These are phyloP conservation scores for Trachurus trachurus DNA, from an alignment of 2,797 vertebrate species.

Conservation along the genomic window DNA sequence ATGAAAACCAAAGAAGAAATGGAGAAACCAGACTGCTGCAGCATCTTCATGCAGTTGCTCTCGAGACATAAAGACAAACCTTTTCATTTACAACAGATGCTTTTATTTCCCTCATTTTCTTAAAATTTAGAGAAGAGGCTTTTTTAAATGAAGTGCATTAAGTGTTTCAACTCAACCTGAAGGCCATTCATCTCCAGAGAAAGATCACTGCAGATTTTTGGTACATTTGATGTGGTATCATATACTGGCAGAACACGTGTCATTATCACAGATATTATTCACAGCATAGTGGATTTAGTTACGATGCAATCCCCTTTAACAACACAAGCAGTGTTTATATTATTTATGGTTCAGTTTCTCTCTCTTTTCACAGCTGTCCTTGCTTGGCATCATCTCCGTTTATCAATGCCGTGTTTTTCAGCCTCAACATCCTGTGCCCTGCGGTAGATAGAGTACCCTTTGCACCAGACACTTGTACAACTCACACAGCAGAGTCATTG, in stretches of 20 bases:
- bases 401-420: constrained; percentile 13
- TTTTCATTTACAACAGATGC: background rate
- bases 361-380: constrained; percentile 14
- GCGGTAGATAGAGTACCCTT: constrained; percentile 51
- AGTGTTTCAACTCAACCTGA: too few relatives aligned
- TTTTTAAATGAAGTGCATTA: too few relatives aligned
- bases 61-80: background rate
- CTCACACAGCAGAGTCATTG: constrained; percentile 40
- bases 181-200: too few relatives aligned
- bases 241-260: background rate
- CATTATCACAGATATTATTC: background rate
- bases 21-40: constrained; percentile 4
- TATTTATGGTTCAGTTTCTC: background rate
- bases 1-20: too few relatives aligned
- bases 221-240: background rate
- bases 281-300: constrained; percentile 4
- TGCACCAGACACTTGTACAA: constrained; percentile 31
- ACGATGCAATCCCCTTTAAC: background rate
- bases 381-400: constrained; percentile 9
- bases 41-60: background rate
- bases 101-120: background rate
- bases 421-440: constrained; percentile 46
- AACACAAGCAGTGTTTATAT: background rate
- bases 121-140: too few relatives aligned
- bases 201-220: too few relatives aligned